Evolutionary conservation across 2,888 invertebrate genomes (phyloP).

Genomic region (Blera fallax): DNA sequence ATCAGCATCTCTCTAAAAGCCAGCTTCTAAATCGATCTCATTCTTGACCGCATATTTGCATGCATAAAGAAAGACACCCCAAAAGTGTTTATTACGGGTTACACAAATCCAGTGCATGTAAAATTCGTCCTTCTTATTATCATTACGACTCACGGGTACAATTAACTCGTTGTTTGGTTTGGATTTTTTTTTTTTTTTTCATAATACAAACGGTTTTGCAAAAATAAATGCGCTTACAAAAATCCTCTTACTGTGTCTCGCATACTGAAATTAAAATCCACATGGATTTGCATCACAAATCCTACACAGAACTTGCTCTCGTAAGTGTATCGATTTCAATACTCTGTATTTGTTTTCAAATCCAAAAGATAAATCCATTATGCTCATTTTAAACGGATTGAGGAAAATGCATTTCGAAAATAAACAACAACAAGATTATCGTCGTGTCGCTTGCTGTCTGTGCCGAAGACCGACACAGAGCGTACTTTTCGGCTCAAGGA

Average conservation of each 20-base stretch:
- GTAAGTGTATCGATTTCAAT: constrained; percentile 69
- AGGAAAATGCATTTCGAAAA: constrained; percentile 49
- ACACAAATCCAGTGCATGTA: constrained; percentile 52
- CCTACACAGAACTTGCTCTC: constrained; percentile 35
- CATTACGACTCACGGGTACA: constrained; percentile 25
- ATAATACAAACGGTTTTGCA: constrained; percentile 17
- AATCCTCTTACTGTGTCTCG: constrained; percentile 59
- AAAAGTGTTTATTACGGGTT: constrained; percentile 17
- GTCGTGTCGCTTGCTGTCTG: constrained; percentile 1
- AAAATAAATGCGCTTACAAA: constrained; percentile 59
- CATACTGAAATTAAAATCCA: constrained; percentile 28
- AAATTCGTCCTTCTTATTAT: constrained; percentile 53
- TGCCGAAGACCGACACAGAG: constrained; percentile 1
- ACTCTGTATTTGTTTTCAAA: constrained; percentile 53
- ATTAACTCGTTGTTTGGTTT: constrained; percentile 56
- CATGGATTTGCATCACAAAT: constrained; percentile 60
- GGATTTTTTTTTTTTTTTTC: neutral
- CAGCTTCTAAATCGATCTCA: neutral
- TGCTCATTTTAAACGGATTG: constrained; percentile 69
- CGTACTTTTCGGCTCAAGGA: constrained; percentile 28
- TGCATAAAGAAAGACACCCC: neutral
- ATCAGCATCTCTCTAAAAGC: constrained; percentile 1
- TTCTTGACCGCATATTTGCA: neutral
- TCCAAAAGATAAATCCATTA: constrained; percentile 66
- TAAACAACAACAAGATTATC: constrained; percentile 62